Percentiles rank a stretch among this genome's conserved stretches.
Evolutionary conservation across 2,888 invertebrate genomes (phyloP).

Genomic region (Mylabris sibirica): DNA sequence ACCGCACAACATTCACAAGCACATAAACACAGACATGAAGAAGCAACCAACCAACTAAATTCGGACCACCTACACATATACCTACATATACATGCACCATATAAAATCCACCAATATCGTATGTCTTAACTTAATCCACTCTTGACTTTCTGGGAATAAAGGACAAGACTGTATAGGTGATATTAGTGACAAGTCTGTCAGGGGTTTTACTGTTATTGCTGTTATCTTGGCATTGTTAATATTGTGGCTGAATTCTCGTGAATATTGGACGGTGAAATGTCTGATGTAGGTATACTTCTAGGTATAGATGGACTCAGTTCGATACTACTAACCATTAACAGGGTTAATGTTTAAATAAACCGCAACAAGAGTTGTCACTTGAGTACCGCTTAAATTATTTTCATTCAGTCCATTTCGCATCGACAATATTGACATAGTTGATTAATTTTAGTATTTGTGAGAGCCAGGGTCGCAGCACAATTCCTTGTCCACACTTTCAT

Average conservation of each 20-base stretch:
- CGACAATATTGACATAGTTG: too few relatives aligned
- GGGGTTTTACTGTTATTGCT: not conserved
- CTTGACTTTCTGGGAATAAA: not conserved
- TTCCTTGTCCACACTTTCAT: too few relatives aligned
- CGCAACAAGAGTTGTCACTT: constrained; percentile 46
- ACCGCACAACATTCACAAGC: not conserved
- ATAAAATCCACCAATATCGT: not conserved
- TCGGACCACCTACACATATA: not conserved
- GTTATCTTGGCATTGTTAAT: not conserved
- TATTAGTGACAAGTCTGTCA: not conserved
- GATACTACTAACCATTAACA: constrained; percentile 35
- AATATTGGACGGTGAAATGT: constrained; percentile 14
- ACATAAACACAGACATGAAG: not conserved
- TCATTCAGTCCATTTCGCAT: constrained; percentile 23
- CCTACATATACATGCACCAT: not conserved
- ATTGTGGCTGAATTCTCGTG: not conserved
- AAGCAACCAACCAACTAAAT: not conserved
- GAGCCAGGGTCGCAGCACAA: too few relatives aligned
- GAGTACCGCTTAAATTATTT: constrained; percentile 27
- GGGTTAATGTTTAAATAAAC: constrained; percentile 48
- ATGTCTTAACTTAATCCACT: not conserved
- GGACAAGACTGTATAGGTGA: not conserved
- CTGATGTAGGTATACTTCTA: not conserved
- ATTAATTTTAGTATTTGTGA: too few relatives aligned
- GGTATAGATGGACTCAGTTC: constrained; percentile 19